A percentile compares a stretch with the other conserved stretches of the same genome.
Conservation (phyloP, 1,140 invertebrate species). For the Caenorhabditis latens region DNA sequence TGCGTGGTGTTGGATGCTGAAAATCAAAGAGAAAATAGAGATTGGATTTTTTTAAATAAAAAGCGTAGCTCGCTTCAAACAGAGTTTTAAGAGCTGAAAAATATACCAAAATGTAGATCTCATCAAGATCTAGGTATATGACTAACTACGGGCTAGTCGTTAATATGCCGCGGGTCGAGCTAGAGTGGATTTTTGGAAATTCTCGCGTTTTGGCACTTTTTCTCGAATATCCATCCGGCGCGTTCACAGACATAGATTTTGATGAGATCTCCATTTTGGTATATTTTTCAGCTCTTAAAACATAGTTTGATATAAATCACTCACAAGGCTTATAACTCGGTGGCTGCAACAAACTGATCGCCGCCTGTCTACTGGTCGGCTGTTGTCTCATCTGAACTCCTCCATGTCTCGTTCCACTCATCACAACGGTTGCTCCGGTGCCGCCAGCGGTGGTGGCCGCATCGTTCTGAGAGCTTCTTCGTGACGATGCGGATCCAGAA, state of each 20-base stretch:
- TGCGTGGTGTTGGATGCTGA: conserved; percentile 34
- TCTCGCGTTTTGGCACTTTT: too few species aligned
- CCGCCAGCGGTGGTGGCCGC: conserved; percentile 57
- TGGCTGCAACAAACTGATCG: conserved; percentile 53
- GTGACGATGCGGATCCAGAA: conserved; percentile 56
- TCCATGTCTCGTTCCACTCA: conserved; percentile 40
- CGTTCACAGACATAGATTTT: too few species aligned
- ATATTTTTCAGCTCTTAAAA: too few species aligned
- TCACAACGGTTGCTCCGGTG: conserved; percentile 17
- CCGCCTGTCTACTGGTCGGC: conserved; percentile 33
- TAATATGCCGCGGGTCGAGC: too few species aligned
- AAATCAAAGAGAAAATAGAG: background rate
- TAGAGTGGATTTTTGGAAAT: too few species aligned
- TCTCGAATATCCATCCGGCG: too few species aligned
- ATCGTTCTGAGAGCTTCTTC: conserved; percentile 47
- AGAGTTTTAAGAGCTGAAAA: too few species aligned
- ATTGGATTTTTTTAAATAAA: background rate
- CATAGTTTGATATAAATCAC: background rate
- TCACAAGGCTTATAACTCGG: conserved; percentile 45
- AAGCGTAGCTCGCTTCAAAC: too few species aligned
- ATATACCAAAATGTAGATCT: too few species aligned
- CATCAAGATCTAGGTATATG: too few species aligned
- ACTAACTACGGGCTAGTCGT: too few species aligned
- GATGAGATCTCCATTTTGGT: too few species aligned
- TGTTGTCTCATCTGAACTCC: conserved; percentile 54